Base-by-base conservation (phyloP, 1,140 invertebrate genomes). In the Cyrtorhinus lividipennis region DNA sequence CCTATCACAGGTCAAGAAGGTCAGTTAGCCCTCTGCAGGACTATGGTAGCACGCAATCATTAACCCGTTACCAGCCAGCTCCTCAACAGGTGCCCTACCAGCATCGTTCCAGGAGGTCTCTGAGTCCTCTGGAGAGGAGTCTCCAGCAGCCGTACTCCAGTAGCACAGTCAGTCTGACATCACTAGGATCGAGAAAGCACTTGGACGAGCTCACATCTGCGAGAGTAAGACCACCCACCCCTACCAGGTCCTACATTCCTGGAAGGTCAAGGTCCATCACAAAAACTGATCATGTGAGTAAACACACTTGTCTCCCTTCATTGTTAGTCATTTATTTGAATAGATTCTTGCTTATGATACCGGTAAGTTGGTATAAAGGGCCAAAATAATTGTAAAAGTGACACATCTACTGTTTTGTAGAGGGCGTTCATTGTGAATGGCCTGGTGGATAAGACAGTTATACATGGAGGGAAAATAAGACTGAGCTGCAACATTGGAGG, bases 401-500 rank as follows among this genome's bases (percentile, higher is more conserved):
- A 38, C 15, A 38, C 5, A 8, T 38, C 15, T 38, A 38, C 15
- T 57, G 20, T 53, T 53, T 53, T 53, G 10, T 20, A 59, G 25
- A 26, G 58, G 18, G 58, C 58, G 48, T 65, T 13, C 26, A 64
- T 94, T 72, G 88, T 86, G 44, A 87, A 83, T n/a, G 79, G 81
- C 62, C 72, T 95, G 30, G 84, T 83, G 1, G 85, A 92, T 70
- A 81, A 86, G 65, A 85, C 85, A 2, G 83, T 85, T 1, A 82
- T 83, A 0, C 82, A 83, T 69, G 83, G 83, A 10, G 84, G 83
- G 24, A 76, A 81, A 65, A 81, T 91, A 1, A 85, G 85, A 69
- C 73, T 98, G n/a, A 84, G 85, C 1, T 95, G 92, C 71, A 84
- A 85, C 62, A 81, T 95, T 0, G 79, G 93, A 57, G 87, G 87